Evolutionary conservation across 2,797 vertebrate genomes (phyloP).

Genomic region (Karalla daura): DNA sequence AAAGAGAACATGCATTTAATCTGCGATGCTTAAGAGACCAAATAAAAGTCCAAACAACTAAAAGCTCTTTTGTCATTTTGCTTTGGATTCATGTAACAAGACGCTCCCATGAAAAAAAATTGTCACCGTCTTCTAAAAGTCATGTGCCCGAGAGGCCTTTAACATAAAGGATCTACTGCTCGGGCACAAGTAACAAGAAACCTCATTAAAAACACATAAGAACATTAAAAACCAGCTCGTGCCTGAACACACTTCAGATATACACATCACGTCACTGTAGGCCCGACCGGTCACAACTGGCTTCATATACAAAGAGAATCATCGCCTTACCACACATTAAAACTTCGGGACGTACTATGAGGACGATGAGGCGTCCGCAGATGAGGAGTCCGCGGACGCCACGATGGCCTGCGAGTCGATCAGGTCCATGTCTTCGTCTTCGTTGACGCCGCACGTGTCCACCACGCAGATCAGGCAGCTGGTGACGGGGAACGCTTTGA

Average conservation of each 20-base stretch:
- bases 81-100: too few relatives aligned
- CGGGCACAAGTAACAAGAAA: not conserved
- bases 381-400: constrained; percentile 38
- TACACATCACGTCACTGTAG: too few relatives aligned
- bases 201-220: not conserved
- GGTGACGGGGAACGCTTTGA: constrained; percentile 96
- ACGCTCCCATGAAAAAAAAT: too few relatives aligned
- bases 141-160: not conserved
- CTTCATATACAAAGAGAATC: not conserved
- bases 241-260: not conserved
- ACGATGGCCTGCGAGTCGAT: constrained; percentile 72
- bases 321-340: not conserved
- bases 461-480: constrained; percentile 98
- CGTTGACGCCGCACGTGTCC: constrained; percentile 96
- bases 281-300: not conserved
- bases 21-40: too few relatives aligned
- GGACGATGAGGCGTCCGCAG: constrained; percentile 61
- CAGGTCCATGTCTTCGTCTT: constrained; percentile 89
- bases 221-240: too few relatives aligned
- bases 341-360: constrained; percentile 27
- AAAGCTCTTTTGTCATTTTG: too few relatives aligned
- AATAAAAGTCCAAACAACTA: not conserved
- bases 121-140: too few relatives aligned
- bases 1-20: too few relatives aligned
- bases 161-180: not conserved